Evolutionary conservation across 1,140 invertebrate genomes (phyloP).

Genomic region (Lethrus apterus): DNA sequence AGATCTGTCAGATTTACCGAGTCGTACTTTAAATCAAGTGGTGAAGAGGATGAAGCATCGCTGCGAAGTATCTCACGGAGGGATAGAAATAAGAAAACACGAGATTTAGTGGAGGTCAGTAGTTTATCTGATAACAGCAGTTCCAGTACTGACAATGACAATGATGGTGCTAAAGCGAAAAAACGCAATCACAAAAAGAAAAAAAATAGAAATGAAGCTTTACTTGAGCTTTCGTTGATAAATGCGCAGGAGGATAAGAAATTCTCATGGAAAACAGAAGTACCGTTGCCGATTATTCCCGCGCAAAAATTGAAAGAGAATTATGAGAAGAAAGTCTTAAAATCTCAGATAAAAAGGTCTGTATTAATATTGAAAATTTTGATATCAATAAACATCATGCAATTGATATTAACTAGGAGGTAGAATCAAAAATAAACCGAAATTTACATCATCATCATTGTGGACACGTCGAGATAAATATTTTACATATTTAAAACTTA

Average conservation of each 20-base stretch:
- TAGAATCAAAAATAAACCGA: background rate
- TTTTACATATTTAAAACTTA: no score
- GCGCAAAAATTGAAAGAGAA: slow-evolving; percentile 25
- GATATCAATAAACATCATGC: slow-evolving; percentile 3
- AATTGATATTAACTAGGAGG: background rate
- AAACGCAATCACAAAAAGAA: no score
- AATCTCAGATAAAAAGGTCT: slow-evolving; percentile 26
- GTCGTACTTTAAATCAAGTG: background rate
- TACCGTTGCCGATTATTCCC: slow-evolving; percentile 22
- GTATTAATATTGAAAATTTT: slow-evolving; percentile 12
- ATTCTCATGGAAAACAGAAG: slow-evolving; percentile 20
- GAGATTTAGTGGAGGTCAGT: slow-evolving; percentile 4
- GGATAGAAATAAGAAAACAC: slow-evolving; percentile 10
- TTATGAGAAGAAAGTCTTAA: slow-evolving; percentile 23
- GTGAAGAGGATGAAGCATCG: background rate
- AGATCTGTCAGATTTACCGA: background rate
- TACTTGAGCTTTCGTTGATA: slow-evolving; percentile 6
- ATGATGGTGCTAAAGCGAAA: background rate
- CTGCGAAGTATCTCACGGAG: background rate
- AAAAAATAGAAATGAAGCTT: slow-evolving; percentile 11
- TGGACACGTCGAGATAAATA: no score
- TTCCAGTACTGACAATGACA: slow-evolving; percentile 8
- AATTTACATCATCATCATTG: slow-evolving; percentile 4
- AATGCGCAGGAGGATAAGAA: slow-evolving; percentile 21
- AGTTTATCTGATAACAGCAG: slow-evolving; percentile 18